A percentile compares a stretch with the other conserved stretches of the same genome.
These are phyloP conservation scores for Acleris laterana DNA, from an alignment of 2,888 invertebrate genomes.

Conservation along the genomic window DNA sequence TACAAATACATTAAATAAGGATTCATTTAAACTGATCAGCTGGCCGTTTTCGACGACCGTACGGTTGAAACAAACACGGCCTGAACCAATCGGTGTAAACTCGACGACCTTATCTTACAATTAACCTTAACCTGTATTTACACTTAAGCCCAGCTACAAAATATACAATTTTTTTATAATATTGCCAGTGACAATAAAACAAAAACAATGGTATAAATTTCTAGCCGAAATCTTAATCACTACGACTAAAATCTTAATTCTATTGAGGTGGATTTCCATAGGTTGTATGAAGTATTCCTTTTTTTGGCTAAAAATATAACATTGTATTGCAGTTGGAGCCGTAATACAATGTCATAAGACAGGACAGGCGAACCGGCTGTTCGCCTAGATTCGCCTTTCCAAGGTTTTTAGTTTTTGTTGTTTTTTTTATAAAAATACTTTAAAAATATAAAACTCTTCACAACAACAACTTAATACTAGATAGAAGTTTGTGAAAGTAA, in stretches of 20 bases:
- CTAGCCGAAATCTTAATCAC: background rate
- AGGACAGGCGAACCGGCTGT: slow-evolving; percentile 11
- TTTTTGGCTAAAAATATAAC: slow-evolving; percentile 41
- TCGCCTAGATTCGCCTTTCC: slow-evolving; percentile 2
- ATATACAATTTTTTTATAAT: background rate
- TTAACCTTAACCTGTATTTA: background rate
- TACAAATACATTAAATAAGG: slow-evolving; percentile 1
- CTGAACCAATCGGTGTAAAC: slow-evolving; percentile 23
- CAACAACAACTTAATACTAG: slow-evolving; percentile 16
- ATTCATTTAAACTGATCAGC: slow-evolving; percentile 20
- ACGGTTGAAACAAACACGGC: slow-evolving; percentile 8
- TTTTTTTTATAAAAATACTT: slow-evolving; percentile 27
- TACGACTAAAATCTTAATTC: slow-evolving; percentile 41
- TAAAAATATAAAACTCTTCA: slow-evolving; percentile 13
- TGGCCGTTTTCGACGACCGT: slow-evolving; percentile 11
- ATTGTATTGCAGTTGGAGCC: slow-evolving; percentile 38
- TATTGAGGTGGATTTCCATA: slow-evolving; percentile 71
- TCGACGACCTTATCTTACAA: slow-evolving; percentile 4
- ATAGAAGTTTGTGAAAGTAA: slow-evolving; percentile 15
- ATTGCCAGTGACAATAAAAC: slow-evolving; percentile 18
- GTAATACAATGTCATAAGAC: slow-evolving; percentile 28
- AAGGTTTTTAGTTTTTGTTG: slow-evolving; percentile 27
- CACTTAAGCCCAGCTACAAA: background rate
- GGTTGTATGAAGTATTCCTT: slow-evolving; percentile 76
- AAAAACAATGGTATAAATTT: background rate